phyloP scores from a whole-genome alignment of 2,888 invertebrate species.

The Metacarcinus magister region DNA sequence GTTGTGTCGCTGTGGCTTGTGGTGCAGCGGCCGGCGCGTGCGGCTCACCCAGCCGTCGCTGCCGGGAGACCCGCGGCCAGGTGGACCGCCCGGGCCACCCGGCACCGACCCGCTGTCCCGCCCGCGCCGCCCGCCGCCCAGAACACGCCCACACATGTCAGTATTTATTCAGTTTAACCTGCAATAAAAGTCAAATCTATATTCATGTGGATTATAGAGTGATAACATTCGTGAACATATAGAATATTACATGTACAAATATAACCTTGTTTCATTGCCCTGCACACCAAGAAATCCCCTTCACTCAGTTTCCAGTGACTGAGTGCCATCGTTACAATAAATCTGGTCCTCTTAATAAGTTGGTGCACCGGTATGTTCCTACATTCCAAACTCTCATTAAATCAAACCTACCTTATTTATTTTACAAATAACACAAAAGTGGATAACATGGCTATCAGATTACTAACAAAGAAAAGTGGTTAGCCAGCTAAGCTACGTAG shows the following conservation, averaged over 20 bases:
- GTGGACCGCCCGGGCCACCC: constrained; percentile 81
- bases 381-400: no score
- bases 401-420: no score
- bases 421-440: no score
- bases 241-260: constrained; percentile 82
- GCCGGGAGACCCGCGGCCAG: constrained; percentile 76
- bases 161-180: constrained; percentile 82
- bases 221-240: constrained; percentile 82
- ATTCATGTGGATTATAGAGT: constrained; percentile 82
- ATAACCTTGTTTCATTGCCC: constrained; percentile 47
- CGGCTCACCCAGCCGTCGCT: constrained; percentile 75
- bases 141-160: constrained; percentile 79
- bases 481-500: no score
- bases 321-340: neutral
- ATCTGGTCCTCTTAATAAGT: no score
- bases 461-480: no score
- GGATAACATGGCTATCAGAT: no score
- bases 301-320: neutral
- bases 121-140: constrained; percentile 71
- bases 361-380: no score
- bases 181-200: constrained; percentile 83
- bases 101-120: constrained; percentile 69
- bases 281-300: neutral
- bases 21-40: constrained; percentile 73
- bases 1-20: constrained; percentile 82